Evolutionary conservation across 2,113 vertebrate species (phyloP).

Genomic region (Orthochromis malagaraziensis): DNA sequence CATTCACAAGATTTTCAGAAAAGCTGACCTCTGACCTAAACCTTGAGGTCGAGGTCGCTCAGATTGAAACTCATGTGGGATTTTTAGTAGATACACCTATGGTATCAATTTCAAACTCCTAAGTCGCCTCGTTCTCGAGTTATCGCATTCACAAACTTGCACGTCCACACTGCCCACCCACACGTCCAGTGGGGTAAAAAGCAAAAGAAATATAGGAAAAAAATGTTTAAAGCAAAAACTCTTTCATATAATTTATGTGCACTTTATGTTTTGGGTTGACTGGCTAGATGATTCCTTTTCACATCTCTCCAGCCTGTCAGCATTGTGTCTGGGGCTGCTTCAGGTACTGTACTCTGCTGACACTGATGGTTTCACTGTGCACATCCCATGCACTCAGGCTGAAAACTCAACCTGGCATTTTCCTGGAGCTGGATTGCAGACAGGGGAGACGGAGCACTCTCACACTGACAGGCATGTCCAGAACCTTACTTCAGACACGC

Average conservation of each 20-base stretch:
- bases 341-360: conserved; percentile 56
- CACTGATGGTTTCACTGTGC: conserved; percentile 48
- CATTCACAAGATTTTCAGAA: background rate
- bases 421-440: conserved; percentile 48
- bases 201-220: background rate
- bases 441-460: conserved; percentile 3
- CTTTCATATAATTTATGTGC: background rate
- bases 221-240: background rate
- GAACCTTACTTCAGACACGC: conserved; percentile 5
- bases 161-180: background rate
- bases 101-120: background rate
- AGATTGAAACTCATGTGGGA: background rate
- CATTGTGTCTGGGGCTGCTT: conserved; percentile 25
- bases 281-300: conserved; percentile 16
- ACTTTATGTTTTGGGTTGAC: background rate
- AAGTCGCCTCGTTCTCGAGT: background rate
- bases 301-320: conserved; percentile 49
- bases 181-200: background rate
- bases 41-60: background rate
- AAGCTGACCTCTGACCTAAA: background rate
- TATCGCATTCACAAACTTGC: background rate
- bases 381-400: conserved; percentile 60
- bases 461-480: conserved; percentile 33
- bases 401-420: conserved; percentile 65
- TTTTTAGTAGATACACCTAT: background rate